Evolutionary conservation across 2,797 vertebrate genomes (phyloP).

Genomic region (Cynopterus sphinx): DNA sequence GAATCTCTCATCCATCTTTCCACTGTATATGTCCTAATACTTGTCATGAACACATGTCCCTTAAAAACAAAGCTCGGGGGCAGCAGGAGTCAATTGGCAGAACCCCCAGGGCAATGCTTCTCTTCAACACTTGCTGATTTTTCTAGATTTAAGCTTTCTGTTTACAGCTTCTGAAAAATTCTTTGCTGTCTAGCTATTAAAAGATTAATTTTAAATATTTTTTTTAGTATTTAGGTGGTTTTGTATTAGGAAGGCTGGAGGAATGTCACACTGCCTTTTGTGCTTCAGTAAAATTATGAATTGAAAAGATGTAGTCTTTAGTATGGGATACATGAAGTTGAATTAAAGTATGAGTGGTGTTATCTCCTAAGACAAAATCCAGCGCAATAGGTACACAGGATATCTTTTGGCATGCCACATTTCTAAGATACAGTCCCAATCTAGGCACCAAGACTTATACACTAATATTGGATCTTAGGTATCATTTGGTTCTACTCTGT

Average conservation of each 20-base stretch:
- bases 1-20: neutral
- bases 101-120: neutral
- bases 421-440: neutral
- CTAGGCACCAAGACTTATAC: neutral
- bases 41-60: neutral
- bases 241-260: neutral
- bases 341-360: neutral
- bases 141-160: neutral
- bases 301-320: neutral
- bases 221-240: neutral
- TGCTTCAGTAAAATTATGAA: neutral
- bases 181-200: neutral
- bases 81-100: neutral
- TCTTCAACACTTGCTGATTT: neutral
- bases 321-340: neutral
- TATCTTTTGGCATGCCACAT: neutral
- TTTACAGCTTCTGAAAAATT: neutral
- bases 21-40: neutral
- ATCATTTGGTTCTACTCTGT: neutral
- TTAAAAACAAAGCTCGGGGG: neutral
- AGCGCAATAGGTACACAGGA: neutral
- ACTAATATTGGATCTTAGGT: neutral
- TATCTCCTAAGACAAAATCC: neutral
- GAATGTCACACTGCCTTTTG: neutral
- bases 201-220: neutral